Evolutionary conservation across 2,888 invertebrate genomes (phyloP).

Genomic region (Vannuccia rotundouncinata): DNA sequence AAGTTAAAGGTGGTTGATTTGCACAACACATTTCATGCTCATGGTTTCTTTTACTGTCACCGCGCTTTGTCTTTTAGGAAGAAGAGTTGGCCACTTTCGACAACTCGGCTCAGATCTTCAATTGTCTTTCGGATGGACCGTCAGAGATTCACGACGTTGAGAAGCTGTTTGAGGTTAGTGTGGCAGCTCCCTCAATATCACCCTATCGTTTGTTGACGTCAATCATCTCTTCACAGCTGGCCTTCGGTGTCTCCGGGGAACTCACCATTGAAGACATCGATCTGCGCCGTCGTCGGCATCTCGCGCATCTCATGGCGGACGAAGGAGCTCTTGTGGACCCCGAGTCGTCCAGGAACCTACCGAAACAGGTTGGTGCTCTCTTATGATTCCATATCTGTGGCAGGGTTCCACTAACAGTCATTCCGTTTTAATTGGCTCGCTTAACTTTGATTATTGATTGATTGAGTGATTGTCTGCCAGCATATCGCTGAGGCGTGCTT

Average conservation of each 20-base stretch:
- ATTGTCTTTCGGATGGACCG: conserved; percentile 37
- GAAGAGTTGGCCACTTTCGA: conserved; percentile 74
- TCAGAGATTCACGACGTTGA: conserved; percentile 79
- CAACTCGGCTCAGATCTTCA: conserved; percentile 95
- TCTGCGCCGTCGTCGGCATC: conserved; percentile 79
- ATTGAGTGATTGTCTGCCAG: too few species aligned
- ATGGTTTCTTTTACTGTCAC: not conserved
- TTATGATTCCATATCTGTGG: too few species aligned
- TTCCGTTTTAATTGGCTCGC: not conserved
- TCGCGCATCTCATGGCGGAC: conserved; percentile 92
- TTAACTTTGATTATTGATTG: too few species aligned
- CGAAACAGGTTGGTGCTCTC: conserved; percentile 77
- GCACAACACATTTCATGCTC: not conserved
- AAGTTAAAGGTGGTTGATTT: conserved; percentile 63
- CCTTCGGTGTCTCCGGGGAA: conserved; percentile 71
- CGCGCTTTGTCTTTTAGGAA: conserved; percentile 59
- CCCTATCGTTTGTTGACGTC: too few species aligned
- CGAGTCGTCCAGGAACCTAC: conserved; percentile 77
- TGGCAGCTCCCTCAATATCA: too few species aligned
- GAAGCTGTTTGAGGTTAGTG: conserved; percentile 68
- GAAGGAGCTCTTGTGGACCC: conserved; percentile 87
- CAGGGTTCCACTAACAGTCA: not conserved
- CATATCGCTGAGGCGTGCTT: too few species aligned
- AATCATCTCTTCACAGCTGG: too few species aligned
- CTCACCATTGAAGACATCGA: conserved; percentile 76